These are phyloP conservation scores for Oreochromis grahami DNA, from an alignment of 2,797 vertebrate species.

Conservation along the genomic window DNA sequence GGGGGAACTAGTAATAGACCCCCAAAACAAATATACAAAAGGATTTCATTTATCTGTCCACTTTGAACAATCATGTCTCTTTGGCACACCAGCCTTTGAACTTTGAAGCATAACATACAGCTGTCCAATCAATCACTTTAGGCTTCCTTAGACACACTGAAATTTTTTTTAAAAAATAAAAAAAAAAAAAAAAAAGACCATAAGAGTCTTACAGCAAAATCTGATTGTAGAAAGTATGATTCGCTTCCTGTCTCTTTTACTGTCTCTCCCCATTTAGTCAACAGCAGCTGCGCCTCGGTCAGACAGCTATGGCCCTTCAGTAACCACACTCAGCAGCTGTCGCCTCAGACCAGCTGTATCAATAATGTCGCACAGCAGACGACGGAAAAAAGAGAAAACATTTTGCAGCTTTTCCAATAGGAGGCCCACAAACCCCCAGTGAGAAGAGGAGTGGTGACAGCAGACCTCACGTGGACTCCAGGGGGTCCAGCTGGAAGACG, in stretches of 20 bases:
- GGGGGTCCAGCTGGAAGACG: slow-evolving; percentile 90
- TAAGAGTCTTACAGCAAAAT: slow-evolving; percentile 66
- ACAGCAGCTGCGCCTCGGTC: slow-evolving; percentile 69
- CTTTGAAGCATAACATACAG: slow-evolving; percentile 33
- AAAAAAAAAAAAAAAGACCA: slow-evolving; percentile 27
- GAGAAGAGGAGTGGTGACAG: background rate
- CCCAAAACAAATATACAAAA: slow-evolving; percentile 38
- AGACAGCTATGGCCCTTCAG: slow-evolving; percentile 62
- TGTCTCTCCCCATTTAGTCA: slow-evolving; percentile 36
- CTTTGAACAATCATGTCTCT: slow-evolving; percentile 66
- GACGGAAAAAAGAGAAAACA: slow-evolving; percentile 62
- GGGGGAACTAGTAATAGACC: slow-evolving; percentile 50
- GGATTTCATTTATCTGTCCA: slow-evolving; percentile 49
- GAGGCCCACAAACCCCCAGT: slow-evolving; percentile 14
- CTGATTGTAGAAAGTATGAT: slow-evolving; percentile 45
- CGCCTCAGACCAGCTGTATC: slow-evolving; percentile 61
- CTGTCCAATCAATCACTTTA: slow-evolving; percentile 38
- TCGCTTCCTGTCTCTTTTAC: slow-evolving; percentile 14
- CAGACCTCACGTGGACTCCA: slow-evolving; percentile 86
- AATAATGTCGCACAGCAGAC: slow-evolving; percentile 54
- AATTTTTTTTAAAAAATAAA: background rate
- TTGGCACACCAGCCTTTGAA: slow-evolving; percentile 70
- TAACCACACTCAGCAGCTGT: slow-evolving; percentile 64
- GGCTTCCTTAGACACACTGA: slow-evolving; percentile 49
- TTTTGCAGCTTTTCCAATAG: slow-evolving; percentile 33